phyloP scores from a whole-genome alignment of 2,888 invertebrate species.

The Ochropleura plecta region DNA sequence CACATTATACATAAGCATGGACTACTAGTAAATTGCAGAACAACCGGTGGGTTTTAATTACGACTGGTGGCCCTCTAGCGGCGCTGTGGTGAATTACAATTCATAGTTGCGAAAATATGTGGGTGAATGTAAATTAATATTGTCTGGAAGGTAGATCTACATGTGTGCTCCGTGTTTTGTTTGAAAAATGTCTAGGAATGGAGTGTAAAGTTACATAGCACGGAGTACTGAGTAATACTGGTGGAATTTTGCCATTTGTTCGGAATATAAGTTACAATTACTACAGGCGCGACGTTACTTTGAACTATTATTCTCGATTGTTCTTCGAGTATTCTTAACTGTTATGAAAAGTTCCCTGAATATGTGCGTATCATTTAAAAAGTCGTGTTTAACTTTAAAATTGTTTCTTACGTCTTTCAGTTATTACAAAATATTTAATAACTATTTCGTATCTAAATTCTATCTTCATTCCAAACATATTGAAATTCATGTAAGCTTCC shows the following conservation, averaged over 20 bases:
- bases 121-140: conserved; percentile 61
- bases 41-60: conserved; percentile 71
- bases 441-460: not conserved
- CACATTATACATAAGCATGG: conserved; percentile 40
- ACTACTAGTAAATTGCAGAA: conserved; percentile 60
- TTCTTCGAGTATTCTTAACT: not conserved
- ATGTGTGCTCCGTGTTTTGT: conserved; percentile 42
- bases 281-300: not conserved
- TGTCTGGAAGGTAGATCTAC: conserved; percentile 38
- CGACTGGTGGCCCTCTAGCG: conserved; percentile 56
- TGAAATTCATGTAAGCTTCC: not conserved
- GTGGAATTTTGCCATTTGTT: conserved; percentile 23
- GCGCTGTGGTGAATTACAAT: conserved; percentile 69
- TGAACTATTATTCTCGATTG: not conserved
- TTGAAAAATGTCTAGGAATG: conserved; percentile 50
- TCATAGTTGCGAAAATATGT: conserved; percentile 69
- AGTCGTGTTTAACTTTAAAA: not conserved
- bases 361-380: not conserved
- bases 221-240: conserved; percentile 12
- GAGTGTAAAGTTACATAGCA: conserved; percentile 33
- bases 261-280: conserved; percentile 19
- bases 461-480: not conserved
- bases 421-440: not conserved
- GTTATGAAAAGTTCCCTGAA: not conserved
- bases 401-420: not conserved